Percentiles rank a stretch among this genome's conserved stretches.
These are phyloP conservation scores for Zaprionus davidi DNA, from an alignment of 1,140 invertebrate genomes.

Conservation along the genomic window DNA sequence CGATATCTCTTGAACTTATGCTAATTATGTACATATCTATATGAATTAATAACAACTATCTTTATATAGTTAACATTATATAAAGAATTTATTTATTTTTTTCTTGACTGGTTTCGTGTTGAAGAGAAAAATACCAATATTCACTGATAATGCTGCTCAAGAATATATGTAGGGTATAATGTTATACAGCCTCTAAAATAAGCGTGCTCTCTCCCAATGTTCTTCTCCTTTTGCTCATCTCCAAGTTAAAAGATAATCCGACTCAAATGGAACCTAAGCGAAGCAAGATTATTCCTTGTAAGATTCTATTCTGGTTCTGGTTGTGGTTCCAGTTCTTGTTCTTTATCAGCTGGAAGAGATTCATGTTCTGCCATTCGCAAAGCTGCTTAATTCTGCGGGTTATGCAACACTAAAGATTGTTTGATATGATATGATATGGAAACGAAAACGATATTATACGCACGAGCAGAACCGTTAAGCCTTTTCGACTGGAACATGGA, in stretches of 20 bases:
- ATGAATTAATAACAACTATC: too few species aligned
- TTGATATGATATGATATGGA: neutral
- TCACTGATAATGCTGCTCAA: too few species aligned
- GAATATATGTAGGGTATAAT: too few species aligned
- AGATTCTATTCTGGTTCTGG: neutral
- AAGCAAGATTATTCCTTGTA: neutral
- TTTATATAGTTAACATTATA: too few species aligned
- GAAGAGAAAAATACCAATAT: too few species aligned
- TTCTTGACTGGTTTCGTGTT: too few species aligned
- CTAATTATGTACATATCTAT: too few species aligned
- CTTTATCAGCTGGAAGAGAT: neutral
- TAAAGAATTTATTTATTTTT: too few species aligned
- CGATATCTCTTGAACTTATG: too few species aligned
- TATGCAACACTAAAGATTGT: neutral
- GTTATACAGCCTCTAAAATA: too few species aligned
- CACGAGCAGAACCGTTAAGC: conserved; percentile 30
- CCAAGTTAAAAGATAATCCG: neutral
- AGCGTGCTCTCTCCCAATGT: neutral
- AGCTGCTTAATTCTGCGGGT: neutral
- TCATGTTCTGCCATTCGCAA: neutral
- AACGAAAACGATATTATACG: neutral
- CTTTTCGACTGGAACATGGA: neutral
- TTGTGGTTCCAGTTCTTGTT: neutral
- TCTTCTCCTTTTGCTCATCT: neutral
- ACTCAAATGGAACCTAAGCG: neutral